A percentile compares a stretch with the other conserved stretches of the same genome.
These are phyloP conservation scores for Phoenoteleia sp. DNA, from an alignment of 2,888 invertebrate species.

Conservation along the genomic window DNA sequence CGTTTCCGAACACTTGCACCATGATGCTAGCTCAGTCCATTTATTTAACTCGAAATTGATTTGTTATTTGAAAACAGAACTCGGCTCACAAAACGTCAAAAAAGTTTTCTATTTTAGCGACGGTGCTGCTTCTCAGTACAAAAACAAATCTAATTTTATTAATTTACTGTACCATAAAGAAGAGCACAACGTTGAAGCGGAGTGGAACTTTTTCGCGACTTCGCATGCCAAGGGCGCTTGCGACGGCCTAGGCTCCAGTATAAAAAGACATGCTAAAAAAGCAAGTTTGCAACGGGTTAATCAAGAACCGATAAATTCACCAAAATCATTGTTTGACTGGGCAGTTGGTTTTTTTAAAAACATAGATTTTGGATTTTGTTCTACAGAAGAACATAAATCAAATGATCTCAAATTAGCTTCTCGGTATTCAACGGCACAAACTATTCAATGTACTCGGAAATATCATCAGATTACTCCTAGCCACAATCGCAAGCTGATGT, in stretches of 20 bases:
- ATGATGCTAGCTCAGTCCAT: conserved; percentile 26
- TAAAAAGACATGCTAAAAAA: conserved; percentile 53
- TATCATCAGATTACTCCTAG: conserved; percentile 34
- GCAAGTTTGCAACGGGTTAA: conserved; percentile 49
- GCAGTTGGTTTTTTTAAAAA: conserved; percentile 51
- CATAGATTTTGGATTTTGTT: conserved; percentile 54
- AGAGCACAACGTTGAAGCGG: conserved; percentile 28
- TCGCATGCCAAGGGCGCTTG: conserved; percentile 57
- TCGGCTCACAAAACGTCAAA: conserved; percentile 15
- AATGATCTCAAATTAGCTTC: conserved; percentile 21
- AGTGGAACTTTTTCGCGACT: conserved; percentile 60
- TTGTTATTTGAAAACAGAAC: conserved; percentile 12
- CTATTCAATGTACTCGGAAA: conserved; percentile 33
- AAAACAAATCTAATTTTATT: conserved; percentile 31
- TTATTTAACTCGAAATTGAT: conserved; percentile 32
- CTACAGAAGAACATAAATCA: conserved; percentile 33
- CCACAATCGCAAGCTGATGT: not conserved
- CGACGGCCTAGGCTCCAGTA: conserved; percentile 39
- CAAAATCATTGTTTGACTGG: conserved; percentile 60
- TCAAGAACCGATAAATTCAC: conserved; percentile 40
- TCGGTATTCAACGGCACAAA: conserved; percentile 40
- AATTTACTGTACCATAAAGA: conserved; percentile 17
- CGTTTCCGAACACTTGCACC: conserved; percentile 37
- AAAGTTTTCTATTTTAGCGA: conserved; percentile 33
- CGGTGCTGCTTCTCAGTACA: conserved; percentile 36